These are phyloP conservation scores for Colostygia pectinataria DNA, from an alignment of 2,888 invertebrate species.

Conservation along the genomic window DNA sequence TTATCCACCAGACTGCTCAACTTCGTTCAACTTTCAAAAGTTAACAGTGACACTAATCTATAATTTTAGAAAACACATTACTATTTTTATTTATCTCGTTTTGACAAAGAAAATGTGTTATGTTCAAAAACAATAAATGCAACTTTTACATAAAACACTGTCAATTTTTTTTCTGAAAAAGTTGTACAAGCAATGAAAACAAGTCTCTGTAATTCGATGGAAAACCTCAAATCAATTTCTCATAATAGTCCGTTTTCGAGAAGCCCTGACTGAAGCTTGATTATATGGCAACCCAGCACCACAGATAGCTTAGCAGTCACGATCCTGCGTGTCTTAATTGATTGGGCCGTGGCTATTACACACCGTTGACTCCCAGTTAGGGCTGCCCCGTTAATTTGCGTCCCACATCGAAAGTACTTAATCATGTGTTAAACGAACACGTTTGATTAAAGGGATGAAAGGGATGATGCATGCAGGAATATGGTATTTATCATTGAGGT, in stretches of 20 bases:
- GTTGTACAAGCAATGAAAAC: too few species aligned
- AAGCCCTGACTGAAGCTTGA: slow-evolving; percentile 1
- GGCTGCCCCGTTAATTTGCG: slow-evolving; percentile 45
- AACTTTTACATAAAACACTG: too few species aligned
- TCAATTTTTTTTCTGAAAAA: too few species aligned
- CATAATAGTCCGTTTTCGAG: neutral
- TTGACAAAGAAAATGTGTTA: too few species aligned
- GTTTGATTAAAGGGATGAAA: slow-evolving; percentile 34
- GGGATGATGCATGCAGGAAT: slow-evolving; percentile 15
- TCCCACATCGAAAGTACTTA: slow-evolving; percentile 32
- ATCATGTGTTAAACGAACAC: slow-evolving; percentile 35
- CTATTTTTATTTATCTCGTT: too few species aligned
- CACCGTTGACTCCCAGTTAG: slow-evolving; percentile 54
- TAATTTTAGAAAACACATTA: too few species aligned
- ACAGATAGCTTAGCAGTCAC: slow-evolving; percentile 14
- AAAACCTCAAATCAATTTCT: too few species aligned
- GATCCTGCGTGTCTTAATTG: slow-evolving; percentile 49
- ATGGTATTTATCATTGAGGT: slow-evolving; percentile 10
- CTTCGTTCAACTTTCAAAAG: too few species aligned
- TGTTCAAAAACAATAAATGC: too few species aligned
- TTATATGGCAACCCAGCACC: slow-evolving; percentile 25
- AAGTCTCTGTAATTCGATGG: too few species aligned
- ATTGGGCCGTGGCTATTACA: slow-evolving; percentile 55
- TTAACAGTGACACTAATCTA: too few species aligned
- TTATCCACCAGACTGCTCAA: too few species aligned